phyloP scores from a whole-genome alignment of 1,140 invertebrate genomes.

The Hormaphis cornu region DNA sequence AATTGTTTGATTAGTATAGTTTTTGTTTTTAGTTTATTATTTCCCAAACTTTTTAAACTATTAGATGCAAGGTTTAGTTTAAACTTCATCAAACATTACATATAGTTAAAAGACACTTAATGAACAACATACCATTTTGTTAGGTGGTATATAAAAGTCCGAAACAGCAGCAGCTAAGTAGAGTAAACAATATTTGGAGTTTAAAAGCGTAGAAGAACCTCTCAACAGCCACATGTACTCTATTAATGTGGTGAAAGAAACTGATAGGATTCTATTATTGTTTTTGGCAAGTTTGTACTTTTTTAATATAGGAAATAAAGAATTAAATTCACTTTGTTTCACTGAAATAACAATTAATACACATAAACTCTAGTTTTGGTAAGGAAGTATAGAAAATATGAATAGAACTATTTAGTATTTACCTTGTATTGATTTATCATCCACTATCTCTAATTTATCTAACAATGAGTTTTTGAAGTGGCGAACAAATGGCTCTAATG shows the following conservation, averaged over 20 bases:
- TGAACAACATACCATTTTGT: slow-evolving; percentile 65
- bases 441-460: slow-evolving; percentile 61
- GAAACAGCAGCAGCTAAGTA: slow-evolving; percentile 97
- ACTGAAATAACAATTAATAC: slow-evolving; percentile 48
- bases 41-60: background rate
- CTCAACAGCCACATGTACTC: slow-evolving; percentile 90
- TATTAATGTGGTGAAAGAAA: slow-evolving; percentile 72
- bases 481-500: slow-evolving; percentile 78
- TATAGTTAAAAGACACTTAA: too few species aligned
- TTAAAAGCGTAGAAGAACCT: slow-evolving; percentile 65
- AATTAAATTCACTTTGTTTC: slow-evolving; percentile 57
- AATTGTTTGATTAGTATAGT: too few species aligned
- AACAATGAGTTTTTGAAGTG: slow-evolving; percentile 75
- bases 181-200: slow-evolving; percentile 58
- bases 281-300: slow-evolving; percentile 60
- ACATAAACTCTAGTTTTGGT: background rate
- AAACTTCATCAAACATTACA: background rate
- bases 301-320: slow-evolving; percentile 56
- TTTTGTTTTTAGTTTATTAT: too few species aligned
- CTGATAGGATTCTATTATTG: slow-evolving; percentile 56
- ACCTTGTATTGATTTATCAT: slow-evolving; percentile 17
- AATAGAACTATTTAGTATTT: background rate
- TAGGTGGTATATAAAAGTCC: slow-evolving; percentile 93
- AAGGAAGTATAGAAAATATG: background rate
- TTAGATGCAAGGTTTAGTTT: background rate